A percentile compares a stretch with the other conserved stretches of the same genome.
Evolutionary conservation across 30 jellyfish, hydroid and myxozoan genomes (phyloP).

Genomic region (Haliclystus octoradiatus): DNA sequence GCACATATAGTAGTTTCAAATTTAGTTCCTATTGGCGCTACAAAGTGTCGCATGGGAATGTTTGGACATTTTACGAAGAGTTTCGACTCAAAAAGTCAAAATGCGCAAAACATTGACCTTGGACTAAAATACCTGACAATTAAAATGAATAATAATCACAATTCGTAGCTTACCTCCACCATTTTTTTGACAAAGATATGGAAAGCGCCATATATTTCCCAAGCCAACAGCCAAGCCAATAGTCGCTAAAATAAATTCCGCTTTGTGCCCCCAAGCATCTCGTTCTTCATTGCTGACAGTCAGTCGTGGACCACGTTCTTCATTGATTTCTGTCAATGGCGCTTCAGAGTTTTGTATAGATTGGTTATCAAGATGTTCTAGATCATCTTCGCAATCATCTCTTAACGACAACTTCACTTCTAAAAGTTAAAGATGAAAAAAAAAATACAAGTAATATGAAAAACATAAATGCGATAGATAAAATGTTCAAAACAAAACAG

Average conservation of each 20-base stretch:
- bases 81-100: too few species aligned
- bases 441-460: too few species aligned
- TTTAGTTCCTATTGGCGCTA: too few species aligned
- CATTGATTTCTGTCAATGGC: background rate
- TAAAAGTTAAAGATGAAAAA: too few species aligned
- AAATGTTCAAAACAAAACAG: too few species aligned
- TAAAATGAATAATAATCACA: too few species aligned
- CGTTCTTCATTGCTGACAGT: conserved; percentile 4
- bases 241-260: conserved; percentile 74
- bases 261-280: conserved; percentile 77
- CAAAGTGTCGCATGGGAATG: too few species aligned
- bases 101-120: too few species aligned
- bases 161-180: conserved; percentile 69
- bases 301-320: background rate
- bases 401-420: background rate
- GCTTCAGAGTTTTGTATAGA: background rate
- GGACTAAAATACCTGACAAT: too few species aligned
- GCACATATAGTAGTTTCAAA: too few species aligned
- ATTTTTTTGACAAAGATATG: conserved; percentile 61
- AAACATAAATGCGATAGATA: too few species aligned
- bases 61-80: too few species aligned
- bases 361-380: background rate
- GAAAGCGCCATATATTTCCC: conserved; percentile 81
- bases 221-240: conserved; percentile 86
- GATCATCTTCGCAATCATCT: background rate